Base-by-base conservation (phyloP, 2,888 invertebrate species). In the Ephialtes manifestator region DNA sequence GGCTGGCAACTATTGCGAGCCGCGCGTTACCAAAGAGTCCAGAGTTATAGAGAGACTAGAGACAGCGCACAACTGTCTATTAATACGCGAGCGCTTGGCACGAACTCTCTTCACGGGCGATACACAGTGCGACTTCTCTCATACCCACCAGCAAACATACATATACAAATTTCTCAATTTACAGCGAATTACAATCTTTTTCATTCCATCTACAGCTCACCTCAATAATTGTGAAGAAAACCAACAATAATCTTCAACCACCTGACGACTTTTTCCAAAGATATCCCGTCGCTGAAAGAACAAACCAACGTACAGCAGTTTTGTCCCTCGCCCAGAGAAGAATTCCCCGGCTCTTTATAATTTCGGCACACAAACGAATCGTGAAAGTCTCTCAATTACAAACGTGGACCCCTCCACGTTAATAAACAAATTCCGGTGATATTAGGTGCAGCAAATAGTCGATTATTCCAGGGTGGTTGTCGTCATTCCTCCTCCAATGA, bases 61-160 rank as follows among this genome's bases (percentile, higher is more conserved):
- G 77, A 83, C 72, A 72, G 83, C 84, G 72, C 81, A 81, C 78
- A 84, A 77, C 81, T 84, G 79, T 87, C 88, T 88, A 88, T 88
- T 88, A 87, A 88, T 88, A 88, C 80, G n/a, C 86, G 55, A 24
- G 63, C 70, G 84, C 81, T 88, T 87, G 88, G 88, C 88, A 88
- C 88, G 83, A 76, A 82, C 78, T 78, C 75, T 82, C 65, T 70
- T 83, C 83, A 58, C 70, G 75, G 75, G 76, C 80, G 77, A 81
- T 80, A 81, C 65, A 74, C 53, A 13, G 46, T 72, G 39, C 68
- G 65, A 35, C 20, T 70, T 68, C 55, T 79, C 51, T 58, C 20
- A 58, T n/a, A 55, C 60, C n/a, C 70, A 79, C 35, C 60, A 35
- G 70, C 15, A n/a, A 48, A 48, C 24, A 31, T 18, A 70, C 18